Evolutionary conservation across 2,113 vertebrate genomes (phyloP), one percentile per base, ranked within the genome.

Genomic region (Periophthalmus modestus): DNA sequence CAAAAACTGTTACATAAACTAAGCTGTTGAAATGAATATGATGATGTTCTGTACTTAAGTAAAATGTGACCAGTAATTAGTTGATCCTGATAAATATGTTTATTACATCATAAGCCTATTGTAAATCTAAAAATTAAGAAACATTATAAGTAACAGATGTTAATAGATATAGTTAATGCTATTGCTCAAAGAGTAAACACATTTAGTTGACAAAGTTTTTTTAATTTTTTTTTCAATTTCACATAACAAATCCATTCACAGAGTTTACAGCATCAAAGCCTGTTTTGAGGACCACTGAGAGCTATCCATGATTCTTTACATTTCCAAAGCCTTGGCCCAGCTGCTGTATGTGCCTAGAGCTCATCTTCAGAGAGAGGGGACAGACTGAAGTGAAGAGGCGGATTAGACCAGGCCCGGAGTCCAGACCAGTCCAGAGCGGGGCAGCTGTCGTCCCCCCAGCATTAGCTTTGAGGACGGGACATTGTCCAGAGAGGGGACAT

Each of bases 401-500:
- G 88, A 88, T 91, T 90, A 88, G 82, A 80, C 79, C 81, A 80
- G 75, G 83, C 82, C 81, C 85, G 66, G 36, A 69, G 83, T 82
- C 74, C 78, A 82, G 84, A 81, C 77, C 80, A 81, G 75, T 87
- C 66, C 47, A 71, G 85, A 78, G 71, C 77, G 57, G 82, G 78
- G 74, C 76, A 93, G 91, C 91, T 93, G 92, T 81, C 82, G 75
- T 81, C 82, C 85, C 79, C 82, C 80, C 69, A 33, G 85, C 87
- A 84, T 88, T 89, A 89, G 89, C 88, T 89, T 92, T 88, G 89
- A 94, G 94, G 93, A 94, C 86, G 91, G 93, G 92, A 95, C 94
- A 96, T 96, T 96, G 96, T 96, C 95, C 95, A 93, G 93, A 93
- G 93, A 95, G 94, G 94, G 95, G 93, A 94, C 95, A 96, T 97